Base-by-base conservation (phyloP, 1,140 invertebrate species). In the Drosophila triauraria region DNA sequence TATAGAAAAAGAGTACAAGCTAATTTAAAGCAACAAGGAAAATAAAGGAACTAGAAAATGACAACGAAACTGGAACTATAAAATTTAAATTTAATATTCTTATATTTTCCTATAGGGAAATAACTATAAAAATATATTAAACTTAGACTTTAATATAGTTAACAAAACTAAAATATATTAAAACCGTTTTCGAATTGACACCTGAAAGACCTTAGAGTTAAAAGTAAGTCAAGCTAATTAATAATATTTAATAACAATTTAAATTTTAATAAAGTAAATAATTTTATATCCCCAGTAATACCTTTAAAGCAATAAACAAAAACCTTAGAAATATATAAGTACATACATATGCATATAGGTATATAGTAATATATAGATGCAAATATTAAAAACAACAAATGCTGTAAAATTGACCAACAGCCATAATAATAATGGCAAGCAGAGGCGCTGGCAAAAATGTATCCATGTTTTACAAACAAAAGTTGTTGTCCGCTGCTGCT, bases 321-420 rank as follows among this genome's bases (percentile, higher is more conserved):
- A 17, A 38, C 12, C 13, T 30, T 3, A n/a, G 15, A 38, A 8
- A 38, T 25, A 23, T 38, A 23, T 13, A 30, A 10, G 25, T 3
- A 8, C 27, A 46, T 13, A 5, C 25, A 30, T 47, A 20, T 20
- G 20, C 1, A 20, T 20, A 20, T 9, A 13, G 9, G 32, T 47
- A 64, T 48, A 23, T 15, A 20, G 20, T 20, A 20, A 40, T 27
- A 59, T 44, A 30, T 54, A 23, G 23, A 30, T 50, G 30, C 42
- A 76, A 69, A 68, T 78, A 78, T 77, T 42, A 61, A 78, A 78
- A 70, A 78, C 40, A 70, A 40, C 63, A 69, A 77, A 54, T 54
- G 38, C 65, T 43, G 47, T 56, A 30, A 58, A 57, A 70, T 77
- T 38, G 44, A 51, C 48, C 56, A 76, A 75, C 70, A 75, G 32